Evolutionary conservation across 2,888 invertebrate genomes (phyloP), one percentile per base, ranked within the genome.

Genomic region (Andrena haemorrhoa): DNA sequence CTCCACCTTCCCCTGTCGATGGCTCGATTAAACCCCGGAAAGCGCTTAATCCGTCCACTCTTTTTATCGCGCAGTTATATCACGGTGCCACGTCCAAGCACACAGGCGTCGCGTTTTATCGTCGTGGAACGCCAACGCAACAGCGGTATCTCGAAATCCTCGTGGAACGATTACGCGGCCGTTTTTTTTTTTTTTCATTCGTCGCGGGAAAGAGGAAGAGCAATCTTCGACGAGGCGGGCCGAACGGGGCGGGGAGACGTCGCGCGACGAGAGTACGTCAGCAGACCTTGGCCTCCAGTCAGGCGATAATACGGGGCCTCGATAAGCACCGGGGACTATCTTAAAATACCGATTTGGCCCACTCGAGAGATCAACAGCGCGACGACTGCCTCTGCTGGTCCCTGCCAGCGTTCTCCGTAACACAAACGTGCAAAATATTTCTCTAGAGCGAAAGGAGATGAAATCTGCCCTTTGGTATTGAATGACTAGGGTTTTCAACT

Each of bases 201-300:
- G 41, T 41, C 41, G 23, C 56, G 56, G 23, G 47, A 51, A 66
- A 51, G 56, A 74, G 51, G 74, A 51, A 35, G 35, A 56, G 23
- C 56, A 10, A 74, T 61, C 49, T 78, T 76, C 75, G 75, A 65
- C 69, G 73, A 60, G 69, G n/a, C 29, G 20, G 41, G 26, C 35
- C 33, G 63, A 82, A 76, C 75, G 63, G 33, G 64, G 56, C 33
- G 49, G 33, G 29, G 80, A 81, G 70, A 68, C 77, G 63, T 35
- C 56, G 64, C 20, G 31, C 70, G 70, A 29, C 53, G 58, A 8
- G 61, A 26, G 20, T 70, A 68, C 88, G 83, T 83, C 85, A 85
- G 26, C 69, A 83, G 83, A 80, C 88, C 88, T 88, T 88, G 88
- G 88, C 86, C 86, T 88, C 86, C 82, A 88, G 85, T 75, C 79